Evolutionary conservation across 2,113 vertebrate species (phyloP), one percentile per base, ranked within the genome.

Genomic region (Oophaga pumilio): DNA sequence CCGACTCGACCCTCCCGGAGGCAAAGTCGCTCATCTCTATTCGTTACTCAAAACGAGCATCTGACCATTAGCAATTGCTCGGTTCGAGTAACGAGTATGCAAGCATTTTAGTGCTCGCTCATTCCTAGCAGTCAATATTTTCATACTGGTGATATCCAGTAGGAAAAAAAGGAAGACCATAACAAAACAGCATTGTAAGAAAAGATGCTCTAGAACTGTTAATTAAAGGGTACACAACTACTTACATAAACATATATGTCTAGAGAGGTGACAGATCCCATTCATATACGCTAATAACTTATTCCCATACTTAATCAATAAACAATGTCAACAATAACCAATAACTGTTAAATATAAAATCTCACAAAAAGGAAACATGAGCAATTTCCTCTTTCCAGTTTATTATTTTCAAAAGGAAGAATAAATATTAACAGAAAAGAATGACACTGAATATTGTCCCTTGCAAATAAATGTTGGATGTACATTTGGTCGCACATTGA

Each of bases 401-500:
- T 64, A 8, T 50, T 1, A 20, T 22, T 76, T n/a, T 76, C 2
- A 49, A 28, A 10, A 13, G 14, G 53, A 2, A 57, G 18, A 59
- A 79, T 10, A 28, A 24, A 12, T 62, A 33, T 62, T 76, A 76
- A 22, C 11, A 57, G 22, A 62, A 62, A 64, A 62, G 59, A 26
- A n/a, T 0, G 43, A 24, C 50, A 69, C 85, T 56, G 17, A 57
- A 53, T 33, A 52, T 53, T 86, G 50, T 79, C 76, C 24, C 50
- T 80, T 66, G 24, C 66, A 86, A 56, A 68, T 66, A 77, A 57
- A 13, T 68, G n/a, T 74, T 77, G 71, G 76, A 88, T 77, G 62
- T 56, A 56, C 57, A 88, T 88, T 74, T 74, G 60, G 79, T 83
- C 87, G 53, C 73, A 88, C 71, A 66, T 57, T 77, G 28, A 64